Evolutionary conservation across 1,140 invertebrate species (phyloP).

Genomic region (Steinernema feltiae): DNA sequence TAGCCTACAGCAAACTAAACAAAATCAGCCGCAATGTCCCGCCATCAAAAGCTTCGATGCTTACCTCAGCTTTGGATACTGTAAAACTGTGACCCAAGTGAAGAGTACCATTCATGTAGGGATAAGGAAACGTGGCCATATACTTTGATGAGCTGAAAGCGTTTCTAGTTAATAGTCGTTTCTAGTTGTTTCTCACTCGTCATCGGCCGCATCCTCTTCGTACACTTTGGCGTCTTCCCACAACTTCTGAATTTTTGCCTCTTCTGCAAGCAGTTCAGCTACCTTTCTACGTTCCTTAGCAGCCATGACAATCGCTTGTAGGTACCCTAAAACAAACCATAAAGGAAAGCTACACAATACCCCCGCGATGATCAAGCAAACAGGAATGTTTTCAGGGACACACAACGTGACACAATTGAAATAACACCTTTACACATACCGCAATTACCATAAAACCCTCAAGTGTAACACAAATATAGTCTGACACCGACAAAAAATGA

Average conservation of each 20-base stretch:
- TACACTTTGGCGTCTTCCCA: constrained; percentile 52
- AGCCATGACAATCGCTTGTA: not conserved
- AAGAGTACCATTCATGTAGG: constrained; percentile 97
- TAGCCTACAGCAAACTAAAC: constrained; percentile 81
- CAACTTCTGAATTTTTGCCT: constrained; percentile 46
- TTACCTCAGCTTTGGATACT: constrained; percentile 83
- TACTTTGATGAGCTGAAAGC: constrained; percentile 67
- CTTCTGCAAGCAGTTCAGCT: constrained; percentile 45
- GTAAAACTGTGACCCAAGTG: constrained; percentile 97
- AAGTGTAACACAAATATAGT: too few species aligned
- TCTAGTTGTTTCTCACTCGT: constrained; percentile 25
- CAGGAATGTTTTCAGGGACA: too few species aligned
- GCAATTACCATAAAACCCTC: too few species aligned
- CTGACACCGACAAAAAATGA: too few species aligned
- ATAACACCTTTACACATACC: too few species aligned
- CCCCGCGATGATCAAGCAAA: too few species aligned
- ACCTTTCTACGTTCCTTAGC: constrained; percentile 53
- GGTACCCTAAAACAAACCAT: not conserved
- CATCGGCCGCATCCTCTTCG: constrained; percentile 42
- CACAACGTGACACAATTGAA: too few species aligned
- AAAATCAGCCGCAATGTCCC: constrained; percentile 48
- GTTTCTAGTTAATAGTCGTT: too few species aligned
- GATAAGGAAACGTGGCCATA: constrained; percentile 89
- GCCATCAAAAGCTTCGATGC: constrained; percentile 21
- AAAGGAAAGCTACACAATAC: too few species aligned